Percentiles rank a stretch among this genome's conserved stretches.
These are phyloP conservation scores for Bovichtus variegatus DNA, from an alignment of 2,797 vertebrate species.

Conservation along the genomic window DNA sequence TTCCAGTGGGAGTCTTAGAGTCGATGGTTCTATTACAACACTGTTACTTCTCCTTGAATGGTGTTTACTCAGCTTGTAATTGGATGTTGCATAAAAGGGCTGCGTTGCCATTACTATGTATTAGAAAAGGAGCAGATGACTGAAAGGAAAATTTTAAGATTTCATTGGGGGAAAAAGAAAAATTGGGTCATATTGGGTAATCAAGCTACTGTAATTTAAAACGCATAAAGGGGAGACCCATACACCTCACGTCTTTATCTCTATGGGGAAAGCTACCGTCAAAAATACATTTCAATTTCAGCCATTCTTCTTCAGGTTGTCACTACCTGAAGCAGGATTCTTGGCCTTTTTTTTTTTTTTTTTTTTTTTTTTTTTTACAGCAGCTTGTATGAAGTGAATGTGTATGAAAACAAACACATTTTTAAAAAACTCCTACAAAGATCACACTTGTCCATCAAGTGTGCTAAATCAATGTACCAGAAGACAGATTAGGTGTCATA, in stretches of 20 bases:
- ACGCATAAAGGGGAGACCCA: not conserved
- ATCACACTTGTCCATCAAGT: not conserved
- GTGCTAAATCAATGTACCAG: not conserved
- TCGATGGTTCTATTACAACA: constrained; percentile 39
- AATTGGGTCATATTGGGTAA: constrained; percentile 9
- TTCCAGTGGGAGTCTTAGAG: constrained; percentile 9
- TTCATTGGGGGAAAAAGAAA: not conserved
- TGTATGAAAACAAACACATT: constrained; percentile 7
- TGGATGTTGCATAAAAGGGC: constrained; percentile 8
- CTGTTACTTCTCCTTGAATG: constrained; percentile 5
- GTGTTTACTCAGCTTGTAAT: constrained; percentile 38
- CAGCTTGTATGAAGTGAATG: constrained; percentile 5
- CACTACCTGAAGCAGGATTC: not conserved
- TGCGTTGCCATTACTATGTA: constrained; percentile 17
- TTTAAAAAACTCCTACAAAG: not conserved
- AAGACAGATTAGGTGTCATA: not conserved
- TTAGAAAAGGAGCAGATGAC: constrained; percentile 13
- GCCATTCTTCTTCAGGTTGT: not conserved
- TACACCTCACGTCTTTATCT: not conserved
- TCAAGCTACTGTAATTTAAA: constrained; percentile 10
- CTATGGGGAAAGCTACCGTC: not conserved
- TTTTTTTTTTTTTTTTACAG: no score
- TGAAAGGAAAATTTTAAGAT: not conserved
- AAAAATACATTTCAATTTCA: not conserved
- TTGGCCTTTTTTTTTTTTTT: no score